These are phyloP conservation scores for Eubasilissa regina DNA, from an alignment of 1,140 invertebrate species.

Conservation along the genomic window DNA sequence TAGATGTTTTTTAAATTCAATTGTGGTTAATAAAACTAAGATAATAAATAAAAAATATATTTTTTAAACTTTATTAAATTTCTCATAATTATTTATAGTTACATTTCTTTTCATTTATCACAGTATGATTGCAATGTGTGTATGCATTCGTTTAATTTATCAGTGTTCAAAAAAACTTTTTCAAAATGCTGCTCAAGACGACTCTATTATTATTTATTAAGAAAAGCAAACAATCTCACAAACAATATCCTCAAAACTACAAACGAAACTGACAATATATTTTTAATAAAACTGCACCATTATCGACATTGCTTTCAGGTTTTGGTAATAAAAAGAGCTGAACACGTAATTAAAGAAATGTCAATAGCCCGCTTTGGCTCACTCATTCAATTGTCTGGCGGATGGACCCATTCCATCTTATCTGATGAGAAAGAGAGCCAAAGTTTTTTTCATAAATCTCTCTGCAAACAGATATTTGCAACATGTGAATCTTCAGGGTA, in stretches of 20 bases:
- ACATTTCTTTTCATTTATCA: too few species aligned
- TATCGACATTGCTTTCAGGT: neutral
- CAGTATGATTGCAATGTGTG: too few species aligned
- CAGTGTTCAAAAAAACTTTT: too few species aligned
- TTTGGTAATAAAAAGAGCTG: neutral
- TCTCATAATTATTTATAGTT: too few species aligned
- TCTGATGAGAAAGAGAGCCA: neutral
- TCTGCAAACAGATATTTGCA: neutral
- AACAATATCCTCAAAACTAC: neutral
- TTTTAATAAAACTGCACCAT: neutral
- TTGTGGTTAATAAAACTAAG: too few species aligned
- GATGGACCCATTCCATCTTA: neutral
- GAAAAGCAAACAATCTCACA: neutral
- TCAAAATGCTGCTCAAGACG: too few species aligned
- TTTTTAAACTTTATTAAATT: too few species aligned
- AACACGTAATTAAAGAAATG: neutral
- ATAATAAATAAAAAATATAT: too few species aligned
- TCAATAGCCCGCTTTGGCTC: neutral
- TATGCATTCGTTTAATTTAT: too few species aligned
- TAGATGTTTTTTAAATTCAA: too few species aligned
- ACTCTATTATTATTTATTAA: too few species aligned
- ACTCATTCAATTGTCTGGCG: conserved; percentile 11
- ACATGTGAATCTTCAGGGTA: neutral
- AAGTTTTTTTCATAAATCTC: neutral
- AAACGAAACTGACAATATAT: neutral